These are phyloP conservation scores for Helicoverpa assulta DNA, from an alignment of 2,888 invertebrate species.

Conservation along the genomic window DNA sequence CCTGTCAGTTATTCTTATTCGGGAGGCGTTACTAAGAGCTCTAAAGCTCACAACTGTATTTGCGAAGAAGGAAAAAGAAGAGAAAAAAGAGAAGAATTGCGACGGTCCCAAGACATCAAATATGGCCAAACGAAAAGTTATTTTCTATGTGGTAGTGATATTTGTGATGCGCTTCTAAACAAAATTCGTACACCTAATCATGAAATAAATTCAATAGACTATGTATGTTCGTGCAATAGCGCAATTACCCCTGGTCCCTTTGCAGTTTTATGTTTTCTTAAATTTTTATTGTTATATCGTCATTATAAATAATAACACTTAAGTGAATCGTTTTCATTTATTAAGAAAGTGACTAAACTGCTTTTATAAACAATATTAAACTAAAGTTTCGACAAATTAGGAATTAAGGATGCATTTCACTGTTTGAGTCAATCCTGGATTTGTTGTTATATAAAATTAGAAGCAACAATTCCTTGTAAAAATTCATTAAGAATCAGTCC, in stretches of 20 bases:
- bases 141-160: constrained; percentile 36
- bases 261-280: constrained; percentile 34
- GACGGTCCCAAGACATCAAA: constrained; percentile 6
- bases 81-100: constrained; percentile 63
- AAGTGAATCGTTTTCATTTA: no score
- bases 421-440: constrained; percentile 32
- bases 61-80: constrained; percentile 62
- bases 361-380: no score
- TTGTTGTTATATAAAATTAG: constrained; percentile 35
- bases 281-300: constrained; percentile 29
- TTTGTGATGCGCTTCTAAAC: constrained; percentile 50
- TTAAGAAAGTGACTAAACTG: no score
- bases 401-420: constrained; percentile 34
- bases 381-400: no score
- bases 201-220: constrained; percentile 14
- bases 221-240: constrained; percentile 56
- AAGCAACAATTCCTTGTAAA: constrained; percentile 30
- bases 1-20: background rate
- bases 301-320: constrained; percentile 17
- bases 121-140: constrained; percentile 13
- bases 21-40: constrained; percentile 15
- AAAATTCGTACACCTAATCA: constrained; percentile 39
- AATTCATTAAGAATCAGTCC: no score
- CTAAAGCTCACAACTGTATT: constrained; percentile 54
- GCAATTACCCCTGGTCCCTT: constrained; percentile 34